Conservation (phyloP, 2,797 vertebrate genomes). For the Phrynocephalus forsythii region DNA sequence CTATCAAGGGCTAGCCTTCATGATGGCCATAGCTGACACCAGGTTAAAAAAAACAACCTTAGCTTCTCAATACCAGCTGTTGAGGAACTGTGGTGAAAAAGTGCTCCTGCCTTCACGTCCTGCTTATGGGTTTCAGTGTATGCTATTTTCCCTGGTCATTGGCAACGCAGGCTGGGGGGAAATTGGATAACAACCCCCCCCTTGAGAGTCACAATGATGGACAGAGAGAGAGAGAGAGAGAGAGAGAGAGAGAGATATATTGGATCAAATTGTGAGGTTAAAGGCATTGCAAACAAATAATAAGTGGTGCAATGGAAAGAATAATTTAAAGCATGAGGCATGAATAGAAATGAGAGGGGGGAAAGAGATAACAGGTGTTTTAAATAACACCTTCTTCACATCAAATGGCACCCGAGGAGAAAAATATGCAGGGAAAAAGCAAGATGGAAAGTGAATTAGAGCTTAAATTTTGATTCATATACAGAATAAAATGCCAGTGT, state of each 20-base stretch:
- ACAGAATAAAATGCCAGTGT: background rate
- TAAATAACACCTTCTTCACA: slow-evolving; percentile 5
- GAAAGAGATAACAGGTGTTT: background rate
- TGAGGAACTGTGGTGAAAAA: too few relatives aligned
- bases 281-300: background rate
- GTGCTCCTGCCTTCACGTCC: background rate
- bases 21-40: background rate
- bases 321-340: background rate
- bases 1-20: background rate
- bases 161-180: background rate
- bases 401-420: background rate
- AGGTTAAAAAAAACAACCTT: background rate
- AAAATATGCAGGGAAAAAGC: background rate
- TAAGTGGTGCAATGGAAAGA: background rate
- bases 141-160: background rate
- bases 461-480: rapidly evolving
- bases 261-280: background rate
- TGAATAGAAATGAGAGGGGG: background rate
- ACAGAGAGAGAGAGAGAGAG: background rate
- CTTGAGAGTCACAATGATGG: background rate
- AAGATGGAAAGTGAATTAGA: background rate
- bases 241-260: background rate
- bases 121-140: background rate
- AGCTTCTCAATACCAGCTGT: background rate
- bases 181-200: background rate